These are phyloP conservation scores for Ochotona princeps DNA, from an alignment of 2,113 vertebrate species.

Conservation along the genomic window DNA sequence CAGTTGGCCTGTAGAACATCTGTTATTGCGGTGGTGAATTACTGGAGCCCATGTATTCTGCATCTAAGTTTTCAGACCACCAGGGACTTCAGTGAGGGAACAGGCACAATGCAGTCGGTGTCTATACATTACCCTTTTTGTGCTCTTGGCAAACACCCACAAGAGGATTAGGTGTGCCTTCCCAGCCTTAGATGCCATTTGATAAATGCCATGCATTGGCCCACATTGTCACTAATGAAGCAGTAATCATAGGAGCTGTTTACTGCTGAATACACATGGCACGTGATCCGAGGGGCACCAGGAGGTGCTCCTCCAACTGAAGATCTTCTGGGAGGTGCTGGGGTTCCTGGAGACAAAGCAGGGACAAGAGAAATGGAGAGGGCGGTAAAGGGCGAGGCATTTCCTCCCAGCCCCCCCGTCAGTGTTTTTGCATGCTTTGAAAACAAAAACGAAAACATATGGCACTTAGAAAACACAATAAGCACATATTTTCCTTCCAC, in stretches of 20 bases:
- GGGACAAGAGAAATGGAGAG: not conserved
- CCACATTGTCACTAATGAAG: conserved; percentile 15
- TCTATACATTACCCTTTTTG: not conserved
- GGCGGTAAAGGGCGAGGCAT: not conserved
- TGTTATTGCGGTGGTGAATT: conserved; percentile 53
- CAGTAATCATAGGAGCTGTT: conserved; percentile 5
- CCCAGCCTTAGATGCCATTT: not conserved
- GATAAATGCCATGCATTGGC: conserved; percentile 25
- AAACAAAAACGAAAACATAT: conserved; percentile 37
- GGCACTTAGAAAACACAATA: conserved; percentile 53
- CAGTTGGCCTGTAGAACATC: conserved; percentile 15
- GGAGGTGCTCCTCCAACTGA: not conserved
- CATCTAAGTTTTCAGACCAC: conserved; percentile 45
- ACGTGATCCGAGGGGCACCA: not conserved
- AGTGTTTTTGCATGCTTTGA: conserved; percentile 12
- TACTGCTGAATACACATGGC: not conserved
- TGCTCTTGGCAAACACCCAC: conserved; percentile 39
- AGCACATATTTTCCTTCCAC: conserved; percentile 42
- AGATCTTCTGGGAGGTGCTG: not conserved
- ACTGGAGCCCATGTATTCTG: not conserved
- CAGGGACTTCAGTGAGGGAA: conserved; percentile 45
- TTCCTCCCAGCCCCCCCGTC: not conserved
- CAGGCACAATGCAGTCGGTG: conserved; percentile 30
- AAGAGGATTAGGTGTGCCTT: conserved; percentile 40
- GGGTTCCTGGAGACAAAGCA: conserved; percentile 4